Conservation (phyloP, 2,113 vertebrate genomes). For the Toxostoma redivivum region DNA sequence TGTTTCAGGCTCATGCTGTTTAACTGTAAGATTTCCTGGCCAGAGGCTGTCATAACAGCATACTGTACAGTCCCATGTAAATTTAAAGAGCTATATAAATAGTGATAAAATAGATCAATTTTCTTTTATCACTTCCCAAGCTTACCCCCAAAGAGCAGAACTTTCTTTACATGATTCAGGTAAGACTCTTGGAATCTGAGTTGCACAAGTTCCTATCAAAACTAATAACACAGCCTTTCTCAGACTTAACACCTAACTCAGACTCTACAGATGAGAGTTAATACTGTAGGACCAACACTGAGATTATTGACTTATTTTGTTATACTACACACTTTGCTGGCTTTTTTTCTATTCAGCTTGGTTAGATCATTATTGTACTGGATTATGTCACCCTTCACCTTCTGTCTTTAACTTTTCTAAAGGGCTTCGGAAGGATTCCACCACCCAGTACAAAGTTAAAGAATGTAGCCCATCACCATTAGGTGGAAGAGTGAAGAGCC, state of each 20-base stretch:
- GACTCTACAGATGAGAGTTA: neutral
- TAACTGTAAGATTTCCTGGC: constrained; percentile 21
- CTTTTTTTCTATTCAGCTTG: neutral
- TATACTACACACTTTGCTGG: neutral
- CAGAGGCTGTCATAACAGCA: neutral
- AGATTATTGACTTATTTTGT: neutral
- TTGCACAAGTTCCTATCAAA: neutral
- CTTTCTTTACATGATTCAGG: neutral
- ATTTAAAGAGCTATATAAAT: neutral
- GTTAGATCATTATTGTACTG: neutral
- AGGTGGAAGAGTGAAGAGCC: neutral
- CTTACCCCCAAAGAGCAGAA: neutral
- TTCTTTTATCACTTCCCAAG: neutral
- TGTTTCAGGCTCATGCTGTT: constrained; percentile 31
- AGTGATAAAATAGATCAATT: neutral
- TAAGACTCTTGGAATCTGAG: neutral
- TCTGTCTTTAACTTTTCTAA: neutral
- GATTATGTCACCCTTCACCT: neutral
- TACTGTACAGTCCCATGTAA: neutral
- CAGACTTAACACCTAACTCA: neutral
- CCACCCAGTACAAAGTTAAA: neutral
- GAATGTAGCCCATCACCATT: neutral
- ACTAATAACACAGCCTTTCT: neutral
- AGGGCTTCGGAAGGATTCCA: neutral
- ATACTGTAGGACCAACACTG: neutral